A percentile compares a stretch with the other conserved stretches of the same genome.
phyloP scores from a whole-genome alignment of 2,797 vertebrate species.

The Helicolenus hilgendorfi region DNA sequence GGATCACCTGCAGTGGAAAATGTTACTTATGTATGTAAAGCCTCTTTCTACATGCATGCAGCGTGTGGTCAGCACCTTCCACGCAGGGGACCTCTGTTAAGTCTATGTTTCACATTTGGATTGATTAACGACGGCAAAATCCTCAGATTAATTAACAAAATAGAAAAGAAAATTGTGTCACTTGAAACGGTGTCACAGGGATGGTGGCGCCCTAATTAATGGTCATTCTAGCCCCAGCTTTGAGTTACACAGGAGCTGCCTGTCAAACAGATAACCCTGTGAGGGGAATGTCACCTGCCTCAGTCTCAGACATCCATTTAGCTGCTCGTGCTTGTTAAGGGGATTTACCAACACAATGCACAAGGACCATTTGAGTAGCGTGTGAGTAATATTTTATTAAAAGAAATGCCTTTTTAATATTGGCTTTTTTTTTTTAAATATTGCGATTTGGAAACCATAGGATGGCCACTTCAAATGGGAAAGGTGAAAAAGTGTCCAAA shows the following conservation, averaged over 20 bases:
- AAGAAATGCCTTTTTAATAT: constrained; percentile 21
- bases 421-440: not conserved
- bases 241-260: constrained; percentile 88
- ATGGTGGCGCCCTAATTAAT: constrained; percentile 90
- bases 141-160: constrained; percentile 86
- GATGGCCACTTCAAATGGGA: constrained; percentile 85
- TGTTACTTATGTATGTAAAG: constrained; percentile 46
- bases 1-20: constrained; percentile 75
- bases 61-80: not conserved
- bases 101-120: constrained; percentile 39
- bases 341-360: constrained; percentile 53
- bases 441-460: constrained; percentile 28
- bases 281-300: constrained; percentile 77
- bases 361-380: constrained; percentile 19
- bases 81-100: not conserved
- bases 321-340: constrained; percentile 18
- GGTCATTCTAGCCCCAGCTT: constrained; percentile 93
- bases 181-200: constrained; percentile 88
- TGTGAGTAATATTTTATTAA: not conserved
- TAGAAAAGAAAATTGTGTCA: constrained; percentile 82
- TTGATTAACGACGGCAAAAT: constrained; percentile 19
- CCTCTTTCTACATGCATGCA: not conserved
- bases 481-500: constrained; percentile 85
- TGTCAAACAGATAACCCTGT: constrained; percentile 80
- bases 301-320: constrained; percentile 50